Evolutionary conservation across 1,140 invertebrate genomes (phyloP).

Genomic region (Halyomorpha halys): DNA sequence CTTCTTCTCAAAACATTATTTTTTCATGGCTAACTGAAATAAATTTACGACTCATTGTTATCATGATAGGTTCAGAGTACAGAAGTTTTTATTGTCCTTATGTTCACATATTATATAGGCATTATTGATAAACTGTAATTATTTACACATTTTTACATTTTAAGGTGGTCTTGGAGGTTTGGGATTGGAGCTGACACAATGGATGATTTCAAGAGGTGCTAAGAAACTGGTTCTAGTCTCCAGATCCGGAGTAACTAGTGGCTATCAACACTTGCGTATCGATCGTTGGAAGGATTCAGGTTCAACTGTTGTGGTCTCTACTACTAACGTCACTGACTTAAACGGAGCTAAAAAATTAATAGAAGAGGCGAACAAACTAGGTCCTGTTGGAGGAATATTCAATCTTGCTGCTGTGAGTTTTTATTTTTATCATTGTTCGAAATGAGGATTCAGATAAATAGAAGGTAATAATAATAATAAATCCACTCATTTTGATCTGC

Average conservation of each 20-base stretch:
- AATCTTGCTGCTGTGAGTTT: constrained; percentile 74
- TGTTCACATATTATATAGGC: too few relatives aligned
- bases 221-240: constrained; percentile 76
- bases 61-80: too few relatives aligned
- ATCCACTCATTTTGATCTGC: not conserved
- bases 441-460: not conserved
- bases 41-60: too few relatives aligned
- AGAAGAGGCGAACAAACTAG: constrained; percentile 52
- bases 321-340: constrained; percentile 49
- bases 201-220: constrained; percentile 78
- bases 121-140: too few relatives aligned
- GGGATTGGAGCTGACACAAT: constrained; percentile 82
- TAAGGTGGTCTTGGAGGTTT: constrained; percentile 86
- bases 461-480: not conserved
- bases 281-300: constrained; percentile 62
- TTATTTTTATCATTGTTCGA: not conserved
- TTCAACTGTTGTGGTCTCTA: constrained; percentile 57
- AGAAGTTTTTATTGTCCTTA: too few relatives aligned
- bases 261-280: constrained; percentile 75
- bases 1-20: not conserved
- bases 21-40: too few relatives aligned
- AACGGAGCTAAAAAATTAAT: constrained; percentile 61
- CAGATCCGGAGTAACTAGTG: constrained; percentile 72
- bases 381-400: constrained; percentile 86
- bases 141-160: constrained; percentile 13